Percentiles rank a stretch among this genome's conserved stretches.
These are phyloP conservation scores for Chymomyza fuscimana DNA, from an alignment of 2,888 invertebrate genomes.

Conservation along the genomic window DNA sequence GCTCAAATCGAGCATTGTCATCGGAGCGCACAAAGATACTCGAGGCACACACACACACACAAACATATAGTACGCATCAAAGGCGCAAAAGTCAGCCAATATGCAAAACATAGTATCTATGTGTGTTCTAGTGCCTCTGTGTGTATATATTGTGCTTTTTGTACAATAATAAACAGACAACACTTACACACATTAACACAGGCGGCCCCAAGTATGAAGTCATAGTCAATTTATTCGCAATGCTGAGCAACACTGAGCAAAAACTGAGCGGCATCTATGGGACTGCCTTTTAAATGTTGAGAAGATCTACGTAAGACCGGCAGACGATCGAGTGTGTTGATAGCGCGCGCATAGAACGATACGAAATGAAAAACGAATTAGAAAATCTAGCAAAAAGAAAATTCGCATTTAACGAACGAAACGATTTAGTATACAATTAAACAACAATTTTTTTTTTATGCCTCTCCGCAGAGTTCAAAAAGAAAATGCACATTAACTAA, in stretches of 20 bases:
- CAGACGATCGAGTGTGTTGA: conserved; percentile 75
- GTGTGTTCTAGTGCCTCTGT: background rate
- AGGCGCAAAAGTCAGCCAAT: conserved; percentile 42
- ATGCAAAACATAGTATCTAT: conserved; percentile 39
- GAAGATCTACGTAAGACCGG: conserved; percentile 24
- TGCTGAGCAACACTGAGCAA: conserved; percentile 22
- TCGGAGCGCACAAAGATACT: conserved; percentile 25
- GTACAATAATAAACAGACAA: conserved; percentile 61
- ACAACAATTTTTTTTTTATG: background rate
- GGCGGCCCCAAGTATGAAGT: conserved; percentile 56
- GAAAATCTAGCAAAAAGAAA: conserved; percentile 17
- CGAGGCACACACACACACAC: background rate
- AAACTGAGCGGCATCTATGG: conserved; percentile 3
- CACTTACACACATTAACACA: conserved; percentile 14
- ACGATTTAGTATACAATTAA: background rate
- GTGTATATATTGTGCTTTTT: conserved; percentile 28
- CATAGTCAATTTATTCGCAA: conserved; percentile 62
- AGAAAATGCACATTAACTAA: conserved; percentile 7
- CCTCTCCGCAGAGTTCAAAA: background rate
- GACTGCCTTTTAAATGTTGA: background rate
- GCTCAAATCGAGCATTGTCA: conserved; percentile 64
- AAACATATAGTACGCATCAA: conserved; percentile 53
- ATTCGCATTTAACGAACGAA: background rate
- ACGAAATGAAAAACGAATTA: conserved; percentile 29
- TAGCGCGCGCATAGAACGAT: conserved; percentile 60